phyloP scores from a whole-genome alignment of 2,113 vertebrate genomes.

The Zosterops borbonicus region DNA sequence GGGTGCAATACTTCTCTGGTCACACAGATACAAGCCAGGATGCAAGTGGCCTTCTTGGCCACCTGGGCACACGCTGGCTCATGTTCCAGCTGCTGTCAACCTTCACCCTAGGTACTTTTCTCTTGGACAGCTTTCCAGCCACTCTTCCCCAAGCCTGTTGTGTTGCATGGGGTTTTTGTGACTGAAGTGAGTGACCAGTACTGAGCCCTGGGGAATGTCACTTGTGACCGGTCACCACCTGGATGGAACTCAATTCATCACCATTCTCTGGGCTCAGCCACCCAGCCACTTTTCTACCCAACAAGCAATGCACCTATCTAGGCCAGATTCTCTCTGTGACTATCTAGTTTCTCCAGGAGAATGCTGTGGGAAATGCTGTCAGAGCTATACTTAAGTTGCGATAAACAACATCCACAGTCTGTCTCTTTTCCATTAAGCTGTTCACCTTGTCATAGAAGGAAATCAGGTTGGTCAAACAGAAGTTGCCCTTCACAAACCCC shows the following conservation, averaged over 20 bases:
- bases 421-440: background rate
- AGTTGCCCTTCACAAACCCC: background rate
- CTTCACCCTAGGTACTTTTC: background rate
- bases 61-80: background rate
- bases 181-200: background rate
- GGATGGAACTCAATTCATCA: background rate
- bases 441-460: background rate
- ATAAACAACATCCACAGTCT: background rate
- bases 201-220: background rate
- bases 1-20: background rate
- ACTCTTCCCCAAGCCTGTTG: background rate
- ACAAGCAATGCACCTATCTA: background rate
- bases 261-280: background rate
- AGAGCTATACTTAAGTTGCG: background rate
- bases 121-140: background rate
- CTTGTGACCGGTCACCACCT: accelerated
- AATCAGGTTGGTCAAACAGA: background rate
- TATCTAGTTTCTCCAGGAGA: background rate
- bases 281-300: background rate
- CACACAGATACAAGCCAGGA: background rate
- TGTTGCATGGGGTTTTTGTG: background rate
- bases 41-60: background rate
- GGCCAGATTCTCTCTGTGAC: background rate
- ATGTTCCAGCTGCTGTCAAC: background rate
- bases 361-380: background rate